Evolutionary conservation across 2,888 invertebrate genomes (phyloP).

Genomic region (Sarcophaga carnaria): DNA sequence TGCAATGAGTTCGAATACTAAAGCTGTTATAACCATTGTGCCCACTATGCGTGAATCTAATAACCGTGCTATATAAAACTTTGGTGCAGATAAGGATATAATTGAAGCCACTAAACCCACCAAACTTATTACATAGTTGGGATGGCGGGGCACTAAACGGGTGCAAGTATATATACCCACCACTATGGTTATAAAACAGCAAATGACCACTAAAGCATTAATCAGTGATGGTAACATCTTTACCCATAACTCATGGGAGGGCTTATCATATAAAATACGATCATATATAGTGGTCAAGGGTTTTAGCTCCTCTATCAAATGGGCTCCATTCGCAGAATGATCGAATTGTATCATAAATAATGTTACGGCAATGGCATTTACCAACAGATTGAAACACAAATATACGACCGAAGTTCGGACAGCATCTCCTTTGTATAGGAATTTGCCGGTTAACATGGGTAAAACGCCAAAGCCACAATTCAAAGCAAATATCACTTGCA

Average conservation of each 20-base stretch:
- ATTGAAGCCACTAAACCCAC: constrained; percentile 79
- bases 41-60: constrained; percentile 80
- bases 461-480: constrained; percentile 81
- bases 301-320: constrained; percentile 78
- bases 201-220: constrained; percentile 78
- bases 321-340: constrained; percentile 75
- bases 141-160: constrained; percentile 79
- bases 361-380: constrained; percentile 81
- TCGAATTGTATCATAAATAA: constrained; percentile 81
- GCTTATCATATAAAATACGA: constrained; percentile 75
- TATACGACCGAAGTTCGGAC: constrained; percentile 81
- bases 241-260: constrained; percentile 73
- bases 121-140: constrained; percentile 80
- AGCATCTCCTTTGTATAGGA: constrained; percentile 81
- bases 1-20: constrained; percentile 81
- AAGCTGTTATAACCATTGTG: constrained; percentile 78
- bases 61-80: constrained; percentile 78
- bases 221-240: constrained; percentile 78
- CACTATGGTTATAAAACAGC: constrained; percentile 78
- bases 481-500: constrained; percentile 81
- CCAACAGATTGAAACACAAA: constrained; percentile 81
- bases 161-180: constrained; percentile 80
- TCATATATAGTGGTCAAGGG: constrained; percentile 81
- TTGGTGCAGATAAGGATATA: constrained; percentile 78
- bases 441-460: constrained; percentile 81